Evolutionary conservation across 2,888 invertebrate genomes (phyloP).

Genomic region (Beris morrisii): DNA sequence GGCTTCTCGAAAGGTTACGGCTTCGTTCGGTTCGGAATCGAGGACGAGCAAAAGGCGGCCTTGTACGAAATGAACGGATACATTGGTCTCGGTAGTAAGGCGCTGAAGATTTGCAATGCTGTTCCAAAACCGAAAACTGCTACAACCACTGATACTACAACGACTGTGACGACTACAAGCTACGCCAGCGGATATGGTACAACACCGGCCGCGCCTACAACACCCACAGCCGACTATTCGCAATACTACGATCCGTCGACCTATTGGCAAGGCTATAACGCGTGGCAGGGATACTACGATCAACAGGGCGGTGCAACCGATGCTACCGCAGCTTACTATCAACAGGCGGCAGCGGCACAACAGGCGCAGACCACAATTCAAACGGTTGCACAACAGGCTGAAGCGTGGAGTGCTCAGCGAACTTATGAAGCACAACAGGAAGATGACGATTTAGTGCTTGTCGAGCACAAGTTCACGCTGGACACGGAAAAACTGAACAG

Average conservation of each 20-base stretch:
- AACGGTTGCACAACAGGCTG: constrained; percentile 55
- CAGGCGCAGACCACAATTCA: constrained; percentile 43
- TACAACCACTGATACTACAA: constrained; percentile 52
- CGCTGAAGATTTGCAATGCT: constrained; percentile 89
- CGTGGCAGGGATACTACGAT: constrained; percentile 77
- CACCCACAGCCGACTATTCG: constrained; percentile 61
- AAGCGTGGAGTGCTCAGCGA: constrained; percentile 58
- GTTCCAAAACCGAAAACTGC: constrained; percentile 80
- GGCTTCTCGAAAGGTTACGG: constrained; percentile 96
- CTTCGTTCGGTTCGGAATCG: constrained; percentile 91
- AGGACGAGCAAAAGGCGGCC: constrained; percentile 91
- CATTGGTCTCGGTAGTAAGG: constrained; percentile 82
- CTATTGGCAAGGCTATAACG: constrained; percentile 86
- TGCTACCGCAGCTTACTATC: constrained; percentile 49
- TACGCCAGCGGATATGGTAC: constrained; percentile 48
- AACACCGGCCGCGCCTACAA: constrained; percentile 30
- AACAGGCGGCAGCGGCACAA: constrained; percentile 53
- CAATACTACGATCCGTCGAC: constrained; percentile 82
- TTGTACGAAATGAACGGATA: constrained; percentile 92
- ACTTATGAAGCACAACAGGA: constrained; percentile 53
- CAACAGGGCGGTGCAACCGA: constrained; percentile 48
- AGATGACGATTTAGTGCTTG: constrained; percentile 72
- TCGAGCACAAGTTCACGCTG: constrained; percentile 75
- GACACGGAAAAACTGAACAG: constrained; percentile 78
- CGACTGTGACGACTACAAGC: constrained; percentile 49